Evolutionary conservation across 2,888 invertebrate species (phyloP), one percentile per base, ranked within the genome.

Genomic region (Plebejus argus): DNA sequence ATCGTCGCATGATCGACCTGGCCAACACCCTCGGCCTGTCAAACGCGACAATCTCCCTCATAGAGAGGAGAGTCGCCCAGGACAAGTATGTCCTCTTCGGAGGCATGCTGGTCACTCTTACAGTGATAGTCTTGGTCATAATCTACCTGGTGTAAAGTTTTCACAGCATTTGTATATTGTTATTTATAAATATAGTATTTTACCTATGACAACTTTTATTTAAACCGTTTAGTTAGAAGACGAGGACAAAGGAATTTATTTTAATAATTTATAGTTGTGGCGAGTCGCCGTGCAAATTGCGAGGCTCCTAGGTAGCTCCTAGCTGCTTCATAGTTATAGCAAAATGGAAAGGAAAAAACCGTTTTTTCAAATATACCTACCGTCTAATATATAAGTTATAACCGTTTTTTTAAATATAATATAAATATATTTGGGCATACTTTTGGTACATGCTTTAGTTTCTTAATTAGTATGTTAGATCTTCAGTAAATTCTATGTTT

Each of bases 21-120:
- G 98, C 98, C 12, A 98, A 98, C 89, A 98, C 97, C 0, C 93
- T 99, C 18, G 99, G 99, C 0, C 93, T 99, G 76, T 99, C 98
- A 8, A 99, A 98, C 88, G 98, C 99, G 10, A 99, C 99, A 0
- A 98, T 99, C 96, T 96, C 98, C 81, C 94, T 99, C 61, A 99
- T 99, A 83, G 99, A 99, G 86, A 95, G 97, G 77, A 92, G 99
- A 82, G 96, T 97, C 8, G 94, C 95, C 0, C 98, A 99, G 86
- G 99, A 99, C 89, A 98, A 98, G 89, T 96, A 97, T 85, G 95
- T 99, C 81, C 93, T 99, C 79, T 95, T 97, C 79, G 97, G 97
- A 7, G 99, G 99, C 76, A 98, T 99, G 96, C 88, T 97, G 75
- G 89, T 98, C 20, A 99, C 99, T 0, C 88, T 97, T 78, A 85